phyloP scores from a whole-genome alignment of 2,797 vertebrate genomes.

The Spinibarbus caldwelli region DNA sequence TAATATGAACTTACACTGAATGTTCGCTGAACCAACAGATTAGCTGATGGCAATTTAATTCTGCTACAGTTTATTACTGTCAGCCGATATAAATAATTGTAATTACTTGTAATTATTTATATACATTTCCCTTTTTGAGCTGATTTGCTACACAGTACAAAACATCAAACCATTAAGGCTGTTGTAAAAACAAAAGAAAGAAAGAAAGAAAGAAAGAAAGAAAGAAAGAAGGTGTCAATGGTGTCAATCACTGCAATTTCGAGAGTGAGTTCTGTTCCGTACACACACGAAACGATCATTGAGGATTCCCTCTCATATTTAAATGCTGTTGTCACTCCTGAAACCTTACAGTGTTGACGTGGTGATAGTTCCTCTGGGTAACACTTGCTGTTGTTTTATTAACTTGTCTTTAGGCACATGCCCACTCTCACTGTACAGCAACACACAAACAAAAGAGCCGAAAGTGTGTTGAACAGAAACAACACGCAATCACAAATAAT shows the following conservation, averaged over 20 bases:
- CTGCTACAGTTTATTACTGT: no score
- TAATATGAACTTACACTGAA: no score
- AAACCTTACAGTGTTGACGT: background rate
- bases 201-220: no score
- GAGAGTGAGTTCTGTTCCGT: background rate
- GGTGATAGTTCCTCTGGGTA: background rate
- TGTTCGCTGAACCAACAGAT: no score
- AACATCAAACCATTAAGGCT: background rate
- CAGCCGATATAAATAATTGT: no score
- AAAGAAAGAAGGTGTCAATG: no score
- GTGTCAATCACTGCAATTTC: background rate
- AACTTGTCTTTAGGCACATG: background rate
- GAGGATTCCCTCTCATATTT: background rate
- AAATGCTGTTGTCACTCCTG: background rate
- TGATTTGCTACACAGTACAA: no score
- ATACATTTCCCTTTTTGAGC: no score
- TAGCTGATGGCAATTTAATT: no score
- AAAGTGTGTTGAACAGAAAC: background rate
- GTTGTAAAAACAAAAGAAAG: background rate
- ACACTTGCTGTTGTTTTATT: background rate
- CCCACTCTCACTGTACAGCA: background rate
- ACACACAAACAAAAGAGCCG: background rate
- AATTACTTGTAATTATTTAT: no score
- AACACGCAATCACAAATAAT: background rate
- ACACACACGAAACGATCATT: background rate